phyloP scores from a whole-genome alignment of 92 coral and sea anemone species.

The Zoanthus solanderi region DNA sequence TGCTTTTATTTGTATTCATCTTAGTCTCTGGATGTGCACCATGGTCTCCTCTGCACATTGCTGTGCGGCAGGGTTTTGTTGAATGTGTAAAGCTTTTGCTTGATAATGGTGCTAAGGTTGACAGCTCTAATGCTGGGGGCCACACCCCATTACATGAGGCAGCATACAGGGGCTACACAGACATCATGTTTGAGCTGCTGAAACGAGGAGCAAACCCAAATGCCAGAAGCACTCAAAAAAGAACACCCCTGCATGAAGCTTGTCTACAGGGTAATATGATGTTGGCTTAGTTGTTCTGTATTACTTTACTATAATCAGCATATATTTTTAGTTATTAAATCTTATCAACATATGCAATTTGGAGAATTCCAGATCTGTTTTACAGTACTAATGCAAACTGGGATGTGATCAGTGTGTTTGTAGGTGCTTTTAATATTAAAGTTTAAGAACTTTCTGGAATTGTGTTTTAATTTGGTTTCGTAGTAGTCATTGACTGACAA shows the following conservation, averaged over 20 bases:
- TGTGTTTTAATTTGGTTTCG: too few relatives aligned
- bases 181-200: constrained; percentile 70
- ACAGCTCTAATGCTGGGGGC: constrained; percentile 92
- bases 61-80: constrained; percentile 89
- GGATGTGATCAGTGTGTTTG: too few relatives aligned
- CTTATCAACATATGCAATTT: too few relatives aligned
- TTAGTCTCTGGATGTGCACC: constrained; percentile 78
- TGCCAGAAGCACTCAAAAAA: constrained; percentile 85
- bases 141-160: constrained; percentile 97
- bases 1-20: neutral
- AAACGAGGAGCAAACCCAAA: constrained; percentile 87
- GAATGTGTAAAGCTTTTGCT: constrained; percentile 87
- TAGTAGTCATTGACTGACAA: too few relatives aligned
- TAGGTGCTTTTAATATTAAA: too few relatives aligned
- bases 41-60: constrained; percentile 98
- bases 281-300: too few relatives aligned
- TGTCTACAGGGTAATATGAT: constrained; percentile 84
- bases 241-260: constrained; percentile 98
- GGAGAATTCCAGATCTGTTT: too few relatives aligned
- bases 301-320: too few relatives aligned
- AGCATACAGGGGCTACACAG: constrained; percentile 88
- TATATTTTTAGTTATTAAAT: too few relatives aligned
- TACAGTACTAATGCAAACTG: too few relatives aligned
- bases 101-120: constrained; percentile 87
- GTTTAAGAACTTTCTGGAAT: too few relatives aligned